Conservation (phyloP, 1,140 invertebrate genomes). For the Pseudoatta argentina region DNA sequence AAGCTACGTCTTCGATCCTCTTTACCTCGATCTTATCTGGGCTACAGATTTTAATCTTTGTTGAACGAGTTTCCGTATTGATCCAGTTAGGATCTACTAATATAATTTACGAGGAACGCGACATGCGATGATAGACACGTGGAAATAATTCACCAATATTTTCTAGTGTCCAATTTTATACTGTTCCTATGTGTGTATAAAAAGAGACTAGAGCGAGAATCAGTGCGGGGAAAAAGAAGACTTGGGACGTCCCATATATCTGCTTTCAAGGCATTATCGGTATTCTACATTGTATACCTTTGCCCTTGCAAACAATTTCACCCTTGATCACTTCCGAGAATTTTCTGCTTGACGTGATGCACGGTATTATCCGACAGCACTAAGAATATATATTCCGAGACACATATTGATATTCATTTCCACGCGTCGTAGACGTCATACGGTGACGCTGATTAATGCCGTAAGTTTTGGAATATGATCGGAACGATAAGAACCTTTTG, state of each 20-base stretch:
- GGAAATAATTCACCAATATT: not conserved
- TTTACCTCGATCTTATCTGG: not conserved
- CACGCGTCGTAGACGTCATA: constrained; percentile 24
- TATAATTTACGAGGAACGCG: not conserved
- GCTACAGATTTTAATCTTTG: not conserved
- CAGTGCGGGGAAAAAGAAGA: not conserved
- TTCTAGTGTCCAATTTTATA: constrained; percentile 4
- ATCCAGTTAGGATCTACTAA: not conserved
- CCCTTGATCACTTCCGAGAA: constrained; percentile 53
- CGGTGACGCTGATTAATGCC: constrained; percentile 47
- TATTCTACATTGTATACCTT: constrained; percentile 1
- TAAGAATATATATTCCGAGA: constrained; percentile 32
- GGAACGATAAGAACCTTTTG: constrained; percentile 32
- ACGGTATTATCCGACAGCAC: constrained; percentile 32
- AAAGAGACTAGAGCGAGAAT: not conserved
- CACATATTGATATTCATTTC: constrained; percentile 52
- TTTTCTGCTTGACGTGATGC: constrained; percentile 41
- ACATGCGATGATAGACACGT: not conserved
- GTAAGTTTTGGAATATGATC: constrained; percentile 35
- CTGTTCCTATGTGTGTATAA: no score
- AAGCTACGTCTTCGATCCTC: not conserved
- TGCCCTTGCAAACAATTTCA: constrained; percentile 54
- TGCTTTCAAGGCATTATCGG: constrained; percentile 26
- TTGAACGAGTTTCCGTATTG: constrained; percentile 25
- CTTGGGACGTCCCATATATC: constrained; percentile 8